A percentile compares a stretch with the other conserved stretches of the same genome.
phyloP scores from a whole-genome alignment of 1,140 invertebrate species.

The Dysdera silvatica region DNA sequence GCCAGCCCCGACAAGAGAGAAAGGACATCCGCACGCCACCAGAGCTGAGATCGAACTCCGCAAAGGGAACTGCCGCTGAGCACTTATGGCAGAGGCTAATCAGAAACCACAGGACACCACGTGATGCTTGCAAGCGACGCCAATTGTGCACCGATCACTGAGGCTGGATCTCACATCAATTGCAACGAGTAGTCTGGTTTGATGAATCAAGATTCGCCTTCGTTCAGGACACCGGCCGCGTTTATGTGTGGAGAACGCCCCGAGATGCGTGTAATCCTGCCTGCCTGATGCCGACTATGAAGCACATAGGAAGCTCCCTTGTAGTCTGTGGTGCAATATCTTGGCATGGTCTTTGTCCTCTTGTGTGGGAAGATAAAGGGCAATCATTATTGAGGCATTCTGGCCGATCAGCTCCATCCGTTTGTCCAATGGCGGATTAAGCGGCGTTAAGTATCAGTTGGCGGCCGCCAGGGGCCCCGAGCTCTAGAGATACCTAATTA shows the following conservation, averaged over 20 bases:
- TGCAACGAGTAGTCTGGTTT: conserved; percentile 2
- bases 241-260: conserved; percentile 13
- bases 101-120: not conserved
- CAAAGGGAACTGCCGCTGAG: not conserved
- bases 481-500: too few relatives aligned
- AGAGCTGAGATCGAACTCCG: not conserved
- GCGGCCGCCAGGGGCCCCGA: too few relatives aligned
- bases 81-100: conserved; percentile 5
- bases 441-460: too few relatives aligned
- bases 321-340: conserved; percentile 11
- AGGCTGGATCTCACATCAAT: not conserved
- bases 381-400: conserved; percentile 8
- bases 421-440: too few relatives aligned
- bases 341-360: conserved; percentile 6
- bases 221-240: conserved; percentile 1
- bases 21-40: too few relatives aligned
- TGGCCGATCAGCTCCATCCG: conserved; percentile 8
- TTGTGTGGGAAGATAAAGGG: conserved; percentile 8
- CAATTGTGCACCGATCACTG: not conserved
- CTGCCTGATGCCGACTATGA: conserved; percentile 8
- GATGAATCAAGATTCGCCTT: conserved; percentile 10
- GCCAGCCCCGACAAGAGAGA: too few relatives aligned
- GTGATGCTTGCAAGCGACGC: not conserved
- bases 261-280: conserved; percentile 3
- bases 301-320: conserved; percentile 1